These are phyloP conservation scores for Alcedo quadribrachys DNA, from an alignment of 2,797 vertebrate species.

Conservation along the genomic window DNA sequence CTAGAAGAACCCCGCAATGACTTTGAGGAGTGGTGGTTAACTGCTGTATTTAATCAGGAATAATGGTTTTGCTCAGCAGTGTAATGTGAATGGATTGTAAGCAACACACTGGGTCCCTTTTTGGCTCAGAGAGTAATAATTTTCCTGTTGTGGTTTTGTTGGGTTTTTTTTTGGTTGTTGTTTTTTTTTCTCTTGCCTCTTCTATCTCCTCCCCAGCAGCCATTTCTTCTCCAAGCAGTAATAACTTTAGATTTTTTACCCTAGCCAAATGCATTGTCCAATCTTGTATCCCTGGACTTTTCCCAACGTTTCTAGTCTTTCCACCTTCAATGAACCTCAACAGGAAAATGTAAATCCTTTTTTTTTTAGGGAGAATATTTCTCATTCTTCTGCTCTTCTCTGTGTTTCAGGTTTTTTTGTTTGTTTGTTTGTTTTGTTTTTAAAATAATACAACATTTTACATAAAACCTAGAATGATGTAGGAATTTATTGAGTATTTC, in stretches of 20 bases:
- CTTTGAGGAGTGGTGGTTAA: background rate
- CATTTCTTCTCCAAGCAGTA: background rate
- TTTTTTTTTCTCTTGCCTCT: background rate
- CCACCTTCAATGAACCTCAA: slow-evolving; percentile 26
- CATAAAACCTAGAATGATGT: background rate
- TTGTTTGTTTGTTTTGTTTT: background rate
- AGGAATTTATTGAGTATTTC: slow-evolving; percentile 1
- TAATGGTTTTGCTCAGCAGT: background rate
- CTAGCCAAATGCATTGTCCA: background rate
- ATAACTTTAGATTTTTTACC: background rate
- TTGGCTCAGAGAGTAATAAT: background rate
- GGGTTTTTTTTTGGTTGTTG: background rate
- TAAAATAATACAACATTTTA: background rate
- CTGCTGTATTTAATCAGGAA: background rate
- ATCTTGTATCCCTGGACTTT: slow-evolving; percentile 10
- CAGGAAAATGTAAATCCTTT: slow-evolving; percentile 29
- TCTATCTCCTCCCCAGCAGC: background rate
- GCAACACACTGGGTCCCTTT: background rate
- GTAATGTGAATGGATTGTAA: background rate
- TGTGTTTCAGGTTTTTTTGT: too few relatives aligned
- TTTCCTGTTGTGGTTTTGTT: background rate
- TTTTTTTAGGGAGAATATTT: slow-evolving; percentile 9
- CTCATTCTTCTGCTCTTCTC: background rate
- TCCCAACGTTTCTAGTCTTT: slow-evolving; percentile 31
- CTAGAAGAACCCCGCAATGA: background rate